phyloP scores from a whole-genome alignment of 2,888 invertebrate genomes.

The Peribatodes rhomboidaria region DNA sequence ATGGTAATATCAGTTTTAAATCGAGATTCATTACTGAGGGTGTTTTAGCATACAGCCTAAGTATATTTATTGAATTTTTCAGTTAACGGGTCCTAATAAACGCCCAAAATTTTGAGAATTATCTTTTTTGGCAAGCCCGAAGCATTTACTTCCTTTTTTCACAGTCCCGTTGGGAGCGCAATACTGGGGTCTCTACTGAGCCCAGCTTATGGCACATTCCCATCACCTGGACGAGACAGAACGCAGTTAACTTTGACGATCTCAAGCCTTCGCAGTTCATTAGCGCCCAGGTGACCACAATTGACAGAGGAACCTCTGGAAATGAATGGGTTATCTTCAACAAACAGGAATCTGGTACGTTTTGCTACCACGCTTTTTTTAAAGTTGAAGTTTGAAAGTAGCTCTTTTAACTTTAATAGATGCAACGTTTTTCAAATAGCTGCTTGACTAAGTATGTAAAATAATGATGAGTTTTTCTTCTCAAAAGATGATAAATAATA shows the following conservation, averaged over 20 bases:
- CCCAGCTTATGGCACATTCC: slow-evolving; percentile 73
- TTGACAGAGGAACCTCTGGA: slow-evolving; percentile 65
- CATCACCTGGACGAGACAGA: slow-evolving; percentile 77
- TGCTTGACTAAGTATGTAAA: no score
- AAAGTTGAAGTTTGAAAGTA: background rate
- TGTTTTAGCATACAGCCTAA: no score
- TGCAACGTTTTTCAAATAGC: no score
- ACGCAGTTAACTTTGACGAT: slow-evolving; percentile 69
- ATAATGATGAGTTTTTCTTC: background rate
- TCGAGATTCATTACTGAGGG: no score
- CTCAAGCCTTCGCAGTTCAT: slow-evolving; percentile 73
- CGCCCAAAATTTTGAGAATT: no score
- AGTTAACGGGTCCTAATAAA: no score
- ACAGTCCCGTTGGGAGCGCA: slow-evolving; percentile 75
- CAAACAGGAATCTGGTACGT: slow-evolving; percentile 85
- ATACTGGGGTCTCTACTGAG: slow-evolving; percentile 57
- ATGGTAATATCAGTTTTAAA: no score
- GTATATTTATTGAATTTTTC: no score
- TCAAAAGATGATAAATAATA: background rate
- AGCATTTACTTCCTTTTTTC: background rate
- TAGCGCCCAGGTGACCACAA: slow-evolving; percentile 50
- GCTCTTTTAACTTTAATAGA: no score
- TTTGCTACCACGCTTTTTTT: no score
- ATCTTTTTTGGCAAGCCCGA: background rate
- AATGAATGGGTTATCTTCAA: slow-evolving; percentile 88